These are phyloP conservation scores for Rhamnusium bicolor DNA, from an alignment of 2,888 invertebrate species.

Conservation along the genomic window DNA sequence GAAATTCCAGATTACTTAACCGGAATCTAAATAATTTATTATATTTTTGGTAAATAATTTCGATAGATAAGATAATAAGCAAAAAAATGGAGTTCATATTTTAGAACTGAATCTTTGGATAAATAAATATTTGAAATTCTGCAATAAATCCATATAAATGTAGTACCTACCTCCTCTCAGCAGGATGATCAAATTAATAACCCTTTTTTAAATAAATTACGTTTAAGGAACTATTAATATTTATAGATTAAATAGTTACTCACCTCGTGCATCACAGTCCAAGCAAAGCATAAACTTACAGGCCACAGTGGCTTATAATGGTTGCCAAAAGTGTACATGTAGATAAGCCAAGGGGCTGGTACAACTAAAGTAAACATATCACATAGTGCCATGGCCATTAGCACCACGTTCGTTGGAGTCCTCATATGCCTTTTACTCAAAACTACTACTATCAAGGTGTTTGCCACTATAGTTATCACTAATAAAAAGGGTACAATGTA, in stretches of 20 bases:
- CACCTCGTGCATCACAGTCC: constrained; percentile 86
- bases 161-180: too few species aligned
- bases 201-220: too few species aligned
- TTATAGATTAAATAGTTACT: constrained; percentile 60
- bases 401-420: constrained; percentile 92
- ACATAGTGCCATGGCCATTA: constrained; percentile 96
- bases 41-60: too few species aligned
- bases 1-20: too few species aligned
- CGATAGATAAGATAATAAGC: too few species aligned
- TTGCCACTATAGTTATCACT: constrained; percentile 90
- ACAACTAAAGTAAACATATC: constrained; percentile 94
- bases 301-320: constrained; percentile 87
- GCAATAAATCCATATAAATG: too few species aligned
- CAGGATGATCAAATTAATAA: too few species aligned
- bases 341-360: constrained; percentile 92
- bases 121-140: too few species aligned
- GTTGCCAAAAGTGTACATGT: constrained; percentile 93
- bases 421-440: constrained; percentile 92
- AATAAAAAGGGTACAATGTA: constrained; percentile 89
- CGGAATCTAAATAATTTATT: too few species aligned
- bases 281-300: constrained; percentile 84
- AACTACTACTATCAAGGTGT: constrained; percentile 92
- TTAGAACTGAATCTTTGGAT: too few species aligned
- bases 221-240: background rate
- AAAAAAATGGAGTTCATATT: too few species aligned